Base-by-base conservation (phyloP, 2,113 vertebrate species). In the Genyomyrus donnyi region DNA sequence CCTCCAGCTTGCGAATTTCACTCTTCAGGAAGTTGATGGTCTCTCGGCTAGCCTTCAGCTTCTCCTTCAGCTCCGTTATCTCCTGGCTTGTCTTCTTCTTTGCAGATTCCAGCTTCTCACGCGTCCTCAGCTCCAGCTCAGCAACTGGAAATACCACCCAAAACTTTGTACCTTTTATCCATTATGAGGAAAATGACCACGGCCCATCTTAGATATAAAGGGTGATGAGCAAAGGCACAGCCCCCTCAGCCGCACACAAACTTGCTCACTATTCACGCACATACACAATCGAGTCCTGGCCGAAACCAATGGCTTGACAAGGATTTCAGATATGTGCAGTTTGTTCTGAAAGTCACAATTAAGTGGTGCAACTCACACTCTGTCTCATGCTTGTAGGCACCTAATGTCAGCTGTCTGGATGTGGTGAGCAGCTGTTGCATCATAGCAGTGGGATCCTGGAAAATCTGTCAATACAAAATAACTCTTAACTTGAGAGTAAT, bases 381-480 rank as follows among this genome's bases (percentile, higher is more conserved):
- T 0, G 98, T 99, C 95, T 99, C 98, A 58, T 99, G 98, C 92
- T 99, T 99, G 91, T 99, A 99, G 85, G 98, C 98, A 89, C 98
- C 98, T 85, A 99, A 94, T 0, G 98, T 99, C 89, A 99, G 96
- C 48, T 99, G 98, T 88, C 98, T 97, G 88, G 98, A 98, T 0
- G 98, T 99, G 87, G 98, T 99, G 90, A 99, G 92, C 45, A 99
- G 95, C 88, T 99, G 98, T 90, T 99, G 98, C 98, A 99, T 99
- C 98, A 99, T 99, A 87, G 98, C 98, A 90, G 98, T 99, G 45
- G 98, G 98, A 93, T 99, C 98, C 93, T 99, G 98, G 94, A 99
- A 99, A 94, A 99, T 99, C 98, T 99, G 93, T 83, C 27, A 89
- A 0, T n/a, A 35, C 48, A 53, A 66, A 62, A 89, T 31, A 31